Base-by-base conservation (phyloP, 2,888 invertebrate genomes). In the Agrochola macilenta region DNA sequence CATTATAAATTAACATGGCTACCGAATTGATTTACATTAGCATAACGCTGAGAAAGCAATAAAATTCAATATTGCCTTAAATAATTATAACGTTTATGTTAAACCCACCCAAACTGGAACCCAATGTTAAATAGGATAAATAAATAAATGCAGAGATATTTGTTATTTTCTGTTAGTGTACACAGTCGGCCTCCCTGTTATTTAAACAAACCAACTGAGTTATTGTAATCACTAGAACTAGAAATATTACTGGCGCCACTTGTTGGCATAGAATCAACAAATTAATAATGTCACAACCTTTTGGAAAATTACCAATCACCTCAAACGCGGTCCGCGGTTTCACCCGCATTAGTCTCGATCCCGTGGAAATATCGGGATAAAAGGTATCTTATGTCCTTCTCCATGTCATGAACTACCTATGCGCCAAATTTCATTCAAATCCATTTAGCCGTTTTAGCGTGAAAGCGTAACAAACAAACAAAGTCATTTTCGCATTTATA, bases 171-270 rank as follows among this genome's bases (percentile, higher is more conserved):
- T 83, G 63, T 63, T 64, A 74, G 65, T 64, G 46, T 74, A 82
- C 69, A 71, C 79, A 60, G 68, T 57, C 74, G 64, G 68, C 69
- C 79, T 66, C 54, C 68, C 78, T 73, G 69, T 79, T 85, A 49
- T 76, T 76, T 46, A 82, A 76, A 80, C 69, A 76, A 83, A 82
- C 71, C 64, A 79, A 82, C 66, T 74, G 76, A 74, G 66, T 83
- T 74, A 83, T 39, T 70, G 73, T 82, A 74, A 82, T 78, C 49
- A 78, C 20, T 74, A 70, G 23, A 61, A 69, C 30, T 68, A 9
- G 46, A 78, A 74, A 78, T 70, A 66, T 66, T 70, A 68, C 35
- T 68, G 81, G 78, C 81, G 78, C 83, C 79, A 66, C 57, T 65
- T 72, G 77, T 78, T 83, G 79, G 43, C 30, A 58, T 58, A n/a